A percentile compares a stretch with the other conserved stretches of the same genome.
phyloP scores from a whole-genome alignment of 2,888 invertebrate species.

The Callosobruchus maculatus region DNA sequence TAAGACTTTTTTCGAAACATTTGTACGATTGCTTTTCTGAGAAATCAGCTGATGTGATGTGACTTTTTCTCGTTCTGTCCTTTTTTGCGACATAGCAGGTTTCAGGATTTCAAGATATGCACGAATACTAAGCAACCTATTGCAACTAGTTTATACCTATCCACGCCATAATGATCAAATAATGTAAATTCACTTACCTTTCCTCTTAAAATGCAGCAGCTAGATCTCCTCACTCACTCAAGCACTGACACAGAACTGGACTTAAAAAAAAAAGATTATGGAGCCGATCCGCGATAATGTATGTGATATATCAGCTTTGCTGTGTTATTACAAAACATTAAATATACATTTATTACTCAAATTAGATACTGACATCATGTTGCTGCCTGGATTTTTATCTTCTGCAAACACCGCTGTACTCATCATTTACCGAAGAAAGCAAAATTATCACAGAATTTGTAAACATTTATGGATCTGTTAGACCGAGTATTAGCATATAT shows the following conservation, averaged over 20 bases:
- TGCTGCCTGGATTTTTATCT: not conserved
- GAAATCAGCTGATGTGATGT: too few species aligned
- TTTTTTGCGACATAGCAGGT: too few species aligned
- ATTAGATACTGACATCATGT: not conserved
- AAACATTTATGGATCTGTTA: not conserved
- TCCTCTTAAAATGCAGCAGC: not conserved
- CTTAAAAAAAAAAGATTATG: not conserved
- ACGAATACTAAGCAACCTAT: too few species aligned
- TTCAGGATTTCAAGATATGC: too few species aligned
- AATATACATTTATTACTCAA: not conserved
- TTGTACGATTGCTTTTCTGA: too few species aligned
- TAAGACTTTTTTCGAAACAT: too few species aligned
- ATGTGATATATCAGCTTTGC: not conserved
- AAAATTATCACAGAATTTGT: not conserved
- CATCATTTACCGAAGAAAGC: not conserved
- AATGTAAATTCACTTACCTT: not conserved
- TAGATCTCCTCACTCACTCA: not conserved
- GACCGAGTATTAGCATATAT: not conserved
- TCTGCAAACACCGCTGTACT: not conserved
- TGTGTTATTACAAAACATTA: not conserved
- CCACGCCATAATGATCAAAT: too few species aligned
- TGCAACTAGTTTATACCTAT: too few species aligned
- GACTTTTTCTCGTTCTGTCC: too few species aligned
- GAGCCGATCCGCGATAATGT: not conserved
- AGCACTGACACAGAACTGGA: not conserved